phyloP scores from a whole-genome alignment of 2,888 invertebrate genomes.

The Camponotus fellah region DNA sequence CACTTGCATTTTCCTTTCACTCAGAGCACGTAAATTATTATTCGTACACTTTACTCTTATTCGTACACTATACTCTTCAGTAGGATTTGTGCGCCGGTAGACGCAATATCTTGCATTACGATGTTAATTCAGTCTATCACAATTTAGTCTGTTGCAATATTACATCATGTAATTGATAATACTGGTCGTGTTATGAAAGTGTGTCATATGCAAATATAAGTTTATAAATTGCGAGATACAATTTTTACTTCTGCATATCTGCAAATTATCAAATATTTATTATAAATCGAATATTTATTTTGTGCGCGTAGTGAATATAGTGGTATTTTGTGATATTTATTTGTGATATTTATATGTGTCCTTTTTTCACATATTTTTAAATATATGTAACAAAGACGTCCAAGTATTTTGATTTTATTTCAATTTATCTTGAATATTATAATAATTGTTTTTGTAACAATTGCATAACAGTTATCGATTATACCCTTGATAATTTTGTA shows the following conservation, averaged over 20 bases:
- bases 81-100: slow-evolving; percentile 7
- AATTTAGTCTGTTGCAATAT: not conserved
- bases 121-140: not conserved
- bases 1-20: slow-evolving; percentile 38
- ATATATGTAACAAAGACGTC: not conserved
- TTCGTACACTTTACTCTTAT: too few species aligned
- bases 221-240: slow-evolving; percentile 17
- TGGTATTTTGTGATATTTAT: not conserved
- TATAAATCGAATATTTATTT: slow-evolving; percentile 9
- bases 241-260: not conserved
- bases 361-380: not conserved
- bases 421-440: not conserved
- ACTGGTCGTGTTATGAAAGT: slow-evolving; percentile 23
- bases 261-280: slow-evolving; percentile 1
- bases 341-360: not conserved
- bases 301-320: not conserved
- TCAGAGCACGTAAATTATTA: slow-evolving; percentile 3
- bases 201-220: slow-evolving; percentile 31
- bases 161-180: not conserved
- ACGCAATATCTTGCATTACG: not conserved
- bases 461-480: not conserved
- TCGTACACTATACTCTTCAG: slow-evolving; percentile 23
- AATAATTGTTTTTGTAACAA: not conserved
- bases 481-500: not conserved
- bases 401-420: not conserved